Base-by-base conservation (phyloP, 1,140 invertebrate species). In the Drosophila teissieri region DNA sequence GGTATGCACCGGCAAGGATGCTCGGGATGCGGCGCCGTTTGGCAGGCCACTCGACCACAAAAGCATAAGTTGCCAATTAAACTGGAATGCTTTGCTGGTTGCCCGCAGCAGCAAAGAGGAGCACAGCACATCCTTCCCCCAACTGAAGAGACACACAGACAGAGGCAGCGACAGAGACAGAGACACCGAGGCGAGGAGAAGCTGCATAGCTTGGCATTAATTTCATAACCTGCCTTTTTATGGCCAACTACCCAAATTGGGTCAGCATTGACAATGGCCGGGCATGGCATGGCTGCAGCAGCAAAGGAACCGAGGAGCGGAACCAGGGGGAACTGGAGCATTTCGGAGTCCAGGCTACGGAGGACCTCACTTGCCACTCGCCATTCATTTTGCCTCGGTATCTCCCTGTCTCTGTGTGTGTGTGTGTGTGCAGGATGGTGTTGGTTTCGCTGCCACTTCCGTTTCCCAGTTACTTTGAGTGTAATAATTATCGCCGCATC, bases 1-100 rank as follows among this genome's bases (percentile, higher is more conserved):
- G 60, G 31, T 22, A 34, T 31, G 45, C 40, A 12, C 34, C 8
- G 27, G 34, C n/a, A 53, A 52, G 44, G 65, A 70, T 51, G 49
- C 72, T 15, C 12, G 57, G 34, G 19, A 31, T 46, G 19, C 31
- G 45, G 64, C 37, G 46, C 11, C 58, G 60, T 62, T 62, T 62
- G 46, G 61, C 34, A 44, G 61, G 52, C 49, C 75, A 82, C 78
- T 86, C 70, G 84, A 90, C 84, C 73, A 89, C 80, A 89, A 90
- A 89, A 89, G 84, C 84, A 89, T 89, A 89, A 89, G 84, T 89
- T 89, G 84, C 84, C 84, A 89, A 89, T 89, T 89, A 89, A 89
- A 89, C 80, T 88, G 60, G 80, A 89, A 88, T 88, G 84, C 84
- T 89, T 70, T 83, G 84, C 84, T 78, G 46, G 57, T 61, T 53